Percentiles rank a stretch among this genome's conserved stretches.
Conservation (phyloP, 2,113 vertebrate genomes). For the Cathartes aura region DNA sequence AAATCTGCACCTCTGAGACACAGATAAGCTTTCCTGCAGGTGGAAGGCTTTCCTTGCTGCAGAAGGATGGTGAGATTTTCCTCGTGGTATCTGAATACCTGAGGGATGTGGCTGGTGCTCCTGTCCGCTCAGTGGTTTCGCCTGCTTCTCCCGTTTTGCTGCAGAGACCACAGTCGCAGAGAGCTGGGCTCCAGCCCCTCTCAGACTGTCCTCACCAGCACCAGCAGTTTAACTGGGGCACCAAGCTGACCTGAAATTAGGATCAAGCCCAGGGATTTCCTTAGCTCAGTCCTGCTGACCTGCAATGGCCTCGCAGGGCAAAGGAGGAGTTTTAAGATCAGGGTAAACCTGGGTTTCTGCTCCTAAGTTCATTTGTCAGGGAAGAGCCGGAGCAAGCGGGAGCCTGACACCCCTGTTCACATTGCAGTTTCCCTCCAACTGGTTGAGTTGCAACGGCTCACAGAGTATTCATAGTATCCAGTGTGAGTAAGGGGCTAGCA, state of each 20-base stretch:
- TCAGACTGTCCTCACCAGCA: background rate
- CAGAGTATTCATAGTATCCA: background rate
- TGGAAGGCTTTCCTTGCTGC: background rate
- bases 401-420: background rate
- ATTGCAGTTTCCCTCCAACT: background rate
- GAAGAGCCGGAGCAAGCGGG: background rate
- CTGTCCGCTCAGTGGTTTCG: background rate
- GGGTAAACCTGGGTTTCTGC: background rate
- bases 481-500: conserved; percentile 1
- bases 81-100: background rate
- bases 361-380: background rate
- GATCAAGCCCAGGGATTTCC: background rate
- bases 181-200: background rate
- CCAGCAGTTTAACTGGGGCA: background rate
- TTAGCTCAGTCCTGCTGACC: background rate
- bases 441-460: background rate
- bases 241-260: background rate
- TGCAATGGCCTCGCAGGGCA: background rate
- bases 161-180: background rate
- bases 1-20: background rate
- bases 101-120: background rate
- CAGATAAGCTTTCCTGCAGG: background rate
- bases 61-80: background rate
- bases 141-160: background rate
- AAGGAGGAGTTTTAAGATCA: background rate